Conservation (phyloP, 1,140 invertebrate species). For the Drosophila parvula region DNA sequence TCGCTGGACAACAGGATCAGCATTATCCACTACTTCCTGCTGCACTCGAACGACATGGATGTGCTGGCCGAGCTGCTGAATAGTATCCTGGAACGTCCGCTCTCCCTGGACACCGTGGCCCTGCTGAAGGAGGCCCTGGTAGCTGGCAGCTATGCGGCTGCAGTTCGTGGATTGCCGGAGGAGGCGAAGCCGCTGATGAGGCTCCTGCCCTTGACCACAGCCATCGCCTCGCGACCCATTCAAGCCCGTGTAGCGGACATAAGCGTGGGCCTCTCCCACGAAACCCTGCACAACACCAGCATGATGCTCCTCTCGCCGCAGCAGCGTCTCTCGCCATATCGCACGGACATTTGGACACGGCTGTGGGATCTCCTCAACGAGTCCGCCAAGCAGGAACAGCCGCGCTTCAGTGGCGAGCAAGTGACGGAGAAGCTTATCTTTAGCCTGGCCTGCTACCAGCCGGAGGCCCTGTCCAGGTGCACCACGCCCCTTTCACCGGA, state of each 20-base stretch:
- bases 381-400: constrained; percentile 85
- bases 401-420: constrained; percentile 88
- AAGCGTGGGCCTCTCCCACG: constrained; percentile 85
- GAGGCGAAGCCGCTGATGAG: constrained; percentile 88
- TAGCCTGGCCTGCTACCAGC: constrained; percentile 92
- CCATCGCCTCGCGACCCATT: constrained; percentile 77
- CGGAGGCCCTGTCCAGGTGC: constrained; percentile 92
- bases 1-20: constrained; percentile 89
- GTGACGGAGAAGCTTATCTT: constrained; percentile 91
- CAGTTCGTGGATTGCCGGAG: constrained; percentile 88
- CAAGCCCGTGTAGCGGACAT: constrained; percentile 78
- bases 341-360: constrained; percentile 92
- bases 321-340: constrained; percentile 91
- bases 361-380: constrained; percentile 89
- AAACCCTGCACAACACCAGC: constrained; percentile 90
- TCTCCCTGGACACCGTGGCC: constrained; percentile 79
- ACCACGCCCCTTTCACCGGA: constrained; percentile 92
- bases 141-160: constrained; percentile 88
- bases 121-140: constrained; percentile 92
- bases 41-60: constrained; percentile 90
- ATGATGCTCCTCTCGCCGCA: constrained; percentile 93
- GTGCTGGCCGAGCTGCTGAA: constrained; percentile 86
- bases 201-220: constrained; percentile 89
- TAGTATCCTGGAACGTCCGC: constrained; percentile 78
- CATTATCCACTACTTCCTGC: constrained; percentile 91